Conservation (phyloP, 2,797 vertebrate genomes). For the Gymnothorax reevesii region DNA sequence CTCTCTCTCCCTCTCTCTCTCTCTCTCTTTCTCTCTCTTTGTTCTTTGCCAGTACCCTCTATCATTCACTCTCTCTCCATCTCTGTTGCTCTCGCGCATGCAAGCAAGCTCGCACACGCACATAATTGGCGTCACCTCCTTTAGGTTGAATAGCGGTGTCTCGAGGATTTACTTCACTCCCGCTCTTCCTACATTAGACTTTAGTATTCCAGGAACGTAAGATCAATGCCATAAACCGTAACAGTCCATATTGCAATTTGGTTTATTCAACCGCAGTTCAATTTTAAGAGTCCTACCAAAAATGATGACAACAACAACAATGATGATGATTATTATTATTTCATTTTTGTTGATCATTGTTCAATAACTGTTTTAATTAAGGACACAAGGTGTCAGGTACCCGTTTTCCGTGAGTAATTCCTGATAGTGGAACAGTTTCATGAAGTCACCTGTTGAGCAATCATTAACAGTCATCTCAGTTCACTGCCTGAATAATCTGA, state of each 20-base stretch:
- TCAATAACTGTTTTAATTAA: background rate
- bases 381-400: background rate
- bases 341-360: background rate
- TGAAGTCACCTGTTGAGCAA: constrained; percentile 9
- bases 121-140: background rate
- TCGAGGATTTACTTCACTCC: background rate
- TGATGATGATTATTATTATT: background rate
- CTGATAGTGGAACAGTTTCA: background rate
- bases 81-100: background rate
- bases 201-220: background rate
- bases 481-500: background rate
- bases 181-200: background rate
- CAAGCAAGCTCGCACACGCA: background rate
- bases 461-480: background rate
- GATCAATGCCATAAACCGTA: background rate
- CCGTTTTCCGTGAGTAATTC: background rate
- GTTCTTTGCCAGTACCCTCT: too few relatives aligned
- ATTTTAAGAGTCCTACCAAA: background rate
- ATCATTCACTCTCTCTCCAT: background rate
- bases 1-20: constrained; percentile 7
- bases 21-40: background rate
- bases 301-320: background rate
- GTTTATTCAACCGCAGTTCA: background rate
- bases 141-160: background rate
- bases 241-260: background rate